Conservation (phyloP, 2,888 invertebrate genomes). For the Papilio demoleus region DNA sequence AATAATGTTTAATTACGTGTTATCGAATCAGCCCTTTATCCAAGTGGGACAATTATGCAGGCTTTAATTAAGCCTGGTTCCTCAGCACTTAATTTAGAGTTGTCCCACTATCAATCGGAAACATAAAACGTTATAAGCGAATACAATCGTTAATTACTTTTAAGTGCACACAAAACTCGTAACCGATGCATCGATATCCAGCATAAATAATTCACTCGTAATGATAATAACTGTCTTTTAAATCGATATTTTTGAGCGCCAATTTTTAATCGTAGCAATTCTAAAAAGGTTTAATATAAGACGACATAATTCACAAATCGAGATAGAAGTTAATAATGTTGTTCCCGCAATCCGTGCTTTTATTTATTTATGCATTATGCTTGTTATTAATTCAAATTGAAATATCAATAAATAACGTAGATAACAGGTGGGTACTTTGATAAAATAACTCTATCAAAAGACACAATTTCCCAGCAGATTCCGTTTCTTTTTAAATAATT, state of each 20-base stretch:
- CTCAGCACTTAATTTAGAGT: conserved; percentile 54
- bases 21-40: conserved; percentile 29
- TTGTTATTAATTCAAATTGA: neutral
- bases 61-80: conserved; percentile 48
- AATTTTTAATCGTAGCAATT: conserved; percentile 15
- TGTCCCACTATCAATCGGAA: conserved; percentile 60
- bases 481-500: conserved; percentile 26
- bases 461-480: neutral
- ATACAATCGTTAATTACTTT: conserved; percentile 63
- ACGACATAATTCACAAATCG: neutral
- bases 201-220: conserved; percentile 53
- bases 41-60: conserved; percentile 26
- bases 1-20: conserved; percentile 5
- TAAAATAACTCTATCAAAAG: conserved; percentile 19
- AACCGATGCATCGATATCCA: conserved; percentile 50
- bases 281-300: conserved; percentile 4
- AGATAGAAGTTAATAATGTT: conserved; percentile 23
- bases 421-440: conserved; percentile 11
- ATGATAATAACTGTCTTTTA: conserved; percentile 32
- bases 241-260: neutral
- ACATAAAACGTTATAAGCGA: conserved; percentile 62
- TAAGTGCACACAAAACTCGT: conserved; percentile 58
- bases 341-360: conserved; percentile 5
- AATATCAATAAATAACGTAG: conserved; percentile 20
- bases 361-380: conserved; percentile 17